A percentile compares a stretch with the other conserved stretches of the same genome.
Conservation (phyloP, 2,113 vertebrate species). For the Chamaea fasciata region DNA sequence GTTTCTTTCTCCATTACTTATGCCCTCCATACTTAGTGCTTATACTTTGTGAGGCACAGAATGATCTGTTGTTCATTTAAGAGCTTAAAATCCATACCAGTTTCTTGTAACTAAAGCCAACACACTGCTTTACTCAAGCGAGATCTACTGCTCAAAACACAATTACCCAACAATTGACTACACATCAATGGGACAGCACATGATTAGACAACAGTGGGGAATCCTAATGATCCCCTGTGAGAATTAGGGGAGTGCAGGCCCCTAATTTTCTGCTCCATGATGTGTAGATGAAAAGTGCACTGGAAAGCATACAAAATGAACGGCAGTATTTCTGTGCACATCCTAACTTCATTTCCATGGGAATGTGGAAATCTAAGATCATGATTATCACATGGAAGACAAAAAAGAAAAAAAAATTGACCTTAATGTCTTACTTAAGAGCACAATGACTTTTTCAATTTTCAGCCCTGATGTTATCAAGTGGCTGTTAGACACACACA, state of each 20-base stretch:
- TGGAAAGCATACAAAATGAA: constrained; percentile 40
- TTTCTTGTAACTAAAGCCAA: constrained; percentile 12
- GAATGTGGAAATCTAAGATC: neutral
- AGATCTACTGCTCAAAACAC: neutral
- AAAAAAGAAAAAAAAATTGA: neutral
- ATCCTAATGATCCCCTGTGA: constrained; percentile 55
- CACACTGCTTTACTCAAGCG: neutral
- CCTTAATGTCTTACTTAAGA: neutral
- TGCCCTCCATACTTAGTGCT: constrained; percentile 2
- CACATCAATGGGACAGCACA: constrained; percentile 33
- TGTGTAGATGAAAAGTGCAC: constrained; percentile 42
- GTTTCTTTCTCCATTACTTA: constrained; percentile 18
- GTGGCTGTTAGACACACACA: rapidly evolving
- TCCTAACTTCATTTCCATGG: constrained; percentile 27
- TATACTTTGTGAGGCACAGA: constrained; percentile 3
- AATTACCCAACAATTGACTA: constrained; percentile 40
- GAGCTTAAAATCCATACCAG: constrained; percentile 28
- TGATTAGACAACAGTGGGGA: constrained; percentile 49
- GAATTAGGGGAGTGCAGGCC: constrained; percentile 21
- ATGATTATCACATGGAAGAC: neutral
- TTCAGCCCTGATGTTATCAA: neutral
- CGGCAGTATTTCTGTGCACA: neutral
- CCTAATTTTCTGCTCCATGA: constrained; percentile 61
- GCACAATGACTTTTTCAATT: neutral
- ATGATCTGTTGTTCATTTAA: constrained; percentile 17